Percentiles rank a stretch among this genome's conserved stretches.
Evolutionary conservation across 2,888 invertebrate genomes (phyloP).

Genomic region (Hirtodrosophila duncani): DNA sequence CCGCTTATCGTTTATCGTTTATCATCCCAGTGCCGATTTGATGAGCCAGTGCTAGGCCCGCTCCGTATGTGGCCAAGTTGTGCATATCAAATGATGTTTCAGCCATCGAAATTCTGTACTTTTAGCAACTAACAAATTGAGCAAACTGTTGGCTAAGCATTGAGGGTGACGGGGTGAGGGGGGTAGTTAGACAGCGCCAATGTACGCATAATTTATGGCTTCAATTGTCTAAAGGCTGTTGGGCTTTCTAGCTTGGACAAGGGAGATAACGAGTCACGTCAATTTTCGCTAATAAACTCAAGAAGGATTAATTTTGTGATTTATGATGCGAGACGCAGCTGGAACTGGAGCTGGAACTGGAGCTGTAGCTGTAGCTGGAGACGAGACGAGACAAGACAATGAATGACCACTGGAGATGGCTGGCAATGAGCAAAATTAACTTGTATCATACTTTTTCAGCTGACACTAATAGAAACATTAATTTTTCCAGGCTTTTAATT

Average conservation of each 20-base stretch:
- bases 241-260: slow-evolving; percentile 7
- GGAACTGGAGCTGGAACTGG: not conserved
- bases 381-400: not conserved
- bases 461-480: no score
- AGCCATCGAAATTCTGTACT: slow-evolving; percentile 7
- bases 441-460: no score
- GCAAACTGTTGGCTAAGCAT: slow-evolving; percentile 28
- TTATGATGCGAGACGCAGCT: slow-evolving; percentile 64
- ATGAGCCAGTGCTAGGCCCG: not conserved
- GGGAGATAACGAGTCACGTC: slow-evolving; percentile 67
- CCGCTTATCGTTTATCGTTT: slow-evolving; percentile 22
- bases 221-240: slow-evolving; percentile 36
- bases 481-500: no score
- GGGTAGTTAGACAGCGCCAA: slow-evolving; percentile 17
- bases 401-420: slow-evolving; percentile 24
- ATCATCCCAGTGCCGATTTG: not conserved
- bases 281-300: slow-evolving; percentile 76
- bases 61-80: slow-evolving; percentile 1
- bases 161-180: slow-evolving; percentile 10
- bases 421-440: no score
- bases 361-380: not conserved
- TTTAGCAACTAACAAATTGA: slow-evolving; percentile 29
- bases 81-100: slow-evolving; percentile 11
- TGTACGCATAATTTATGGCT: slow-evolving; percentile 63
- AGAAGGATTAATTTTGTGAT: slow-evolving; percentile 77